phyloP scores from a whole-genome alignment of 2,113 vertebrate genomes.

The Phocoena phocoena region DNA sequence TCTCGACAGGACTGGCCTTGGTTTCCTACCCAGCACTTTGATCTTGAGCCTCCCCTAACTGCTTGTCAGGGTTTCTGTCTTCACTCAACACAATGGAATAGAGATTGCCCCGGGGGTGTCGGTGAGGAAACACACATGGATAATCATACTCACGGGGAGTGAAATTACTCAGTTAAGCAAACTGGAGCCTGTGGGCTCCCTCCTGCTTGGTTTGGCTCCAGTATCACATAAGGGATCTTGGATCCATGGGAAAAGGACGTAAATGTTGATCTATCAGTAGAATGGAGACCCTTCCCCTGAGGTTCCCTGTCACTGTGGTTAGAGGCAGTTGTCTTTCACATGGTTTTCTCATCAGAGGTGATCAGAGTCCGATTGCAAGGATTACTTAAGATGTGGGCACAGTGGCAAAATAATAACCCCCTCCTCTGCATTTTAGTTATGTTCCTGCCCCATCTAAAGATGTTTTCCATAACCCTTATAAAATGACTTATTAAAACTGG shows the following conservation, averaged over 20 bases:
- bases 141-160: background rate
- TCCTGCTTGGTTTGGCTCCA: background rate
- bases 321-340: background rate
- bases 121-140: background rate
- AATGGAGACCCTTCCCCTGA: background rate
- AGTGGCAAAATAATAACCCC: background rate
- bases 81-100: background rate
- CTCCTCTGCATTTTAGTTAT: background rate
- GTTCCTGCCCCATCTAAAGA: background rate
- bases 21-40: background rate
- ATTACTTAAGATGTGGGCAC: background rate
- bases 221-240: background rate
- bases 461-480: background rate
- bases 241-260: background rate
- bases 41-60: background rate
- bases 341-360: background rate
- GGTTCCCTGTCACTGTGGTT: background rate
- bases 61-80: background rate
- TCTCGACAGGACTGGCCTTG: background rate
- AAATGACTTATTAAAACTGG: background rate
- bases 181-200: background rate
- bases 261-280: background rate
- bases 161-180: background rate
- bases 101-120: background rate
- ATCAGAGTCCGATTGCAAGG: background rate